These are phyloP conservation scores for Cordilura impudica DNA, from an alignment of 2,888 invertebrate genomes.

Conservation along the genomic window DNA sequence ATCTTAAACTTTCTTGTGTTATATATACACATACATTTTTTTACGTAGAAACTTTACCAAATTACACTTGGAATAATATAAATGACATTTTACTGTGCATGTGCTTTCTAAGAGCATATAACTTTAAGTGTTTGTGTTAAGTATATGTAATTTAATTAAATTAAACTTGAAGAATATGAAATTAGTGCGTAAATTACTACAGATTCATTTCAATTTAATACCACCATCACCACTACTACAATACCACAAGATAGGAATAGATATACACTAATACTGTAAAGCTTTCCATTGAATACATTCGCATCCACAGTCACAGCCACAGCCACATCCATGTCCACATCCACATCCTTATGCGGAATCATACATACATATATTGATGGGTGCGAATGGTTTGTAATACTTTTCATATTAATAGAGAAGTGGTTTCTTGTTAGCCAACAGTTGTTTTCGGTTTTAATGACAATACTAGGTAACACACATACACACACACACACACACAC, in stretches of 20 bases:
- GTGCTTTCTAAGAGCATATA: neutral
- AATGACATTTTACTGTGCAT: neutral
- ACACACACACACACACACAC: too few relatives aligned
- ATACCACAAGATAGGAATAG: neutral
- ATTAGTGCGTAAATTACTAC: conserved; percentile 52
- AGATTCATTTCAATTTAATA: conserved; percentile 58
- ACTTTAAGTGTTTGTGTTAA: conserved; percentile 38
- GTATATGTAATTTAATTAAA: conserved; percentile 58
- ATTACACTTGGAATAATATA: neutral
- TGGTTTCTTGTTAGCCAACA: conserved; percentile 20
- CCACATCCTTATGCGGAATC: neutral
- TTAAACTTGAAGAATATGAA: conserved; percentile 56
- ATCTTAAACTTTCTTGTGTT: neutral
- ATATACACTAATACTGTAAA: neutral
- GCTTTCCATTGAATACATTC: neutral
- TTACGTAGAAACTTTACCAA: neutral
- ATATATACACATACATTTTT: neutral
- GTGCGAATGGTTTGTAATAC: conserved; percentile 17
- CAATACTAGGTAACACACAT: too few relatives aligned
- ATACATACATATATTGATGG: neutral
- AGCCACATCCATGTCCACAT: neutral
- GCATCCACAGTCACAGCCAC: neutral
- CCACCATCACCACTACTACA: neutral
- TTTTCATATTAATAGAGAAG: conserved; percentile 26
- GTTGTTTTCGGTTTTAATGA: neutral